A percentile compares a stretch with the other conserved stretches of the same genome.
Evolutionary conservation across 53 echinoderm and acorn worm genomes (phyloP).

Genomic region (Astropecten irregularis): DNA sequence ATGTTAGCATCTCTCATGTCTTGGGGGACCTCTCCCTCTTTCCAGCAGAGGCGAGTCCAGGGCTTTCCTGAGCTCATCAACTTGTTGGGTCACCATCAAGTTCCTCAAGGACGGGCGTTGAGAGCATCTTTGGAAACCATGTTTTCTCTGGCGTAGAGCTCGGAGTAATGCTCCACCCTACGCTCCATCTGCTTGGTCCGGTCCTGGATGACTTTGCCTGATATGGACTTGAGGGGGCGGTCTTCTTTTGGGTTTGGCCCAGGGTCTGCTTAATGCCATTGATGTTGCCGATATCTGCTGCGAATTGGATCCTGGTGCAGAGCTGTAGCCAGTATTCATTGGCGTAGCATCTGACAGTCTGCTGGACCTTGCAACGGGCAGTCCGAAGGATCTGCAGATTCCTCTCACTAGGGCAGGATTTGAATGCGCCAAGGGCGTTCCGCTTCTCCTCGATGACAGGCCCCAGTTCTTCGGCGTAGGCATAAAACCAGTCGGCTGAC

Average conservation of each 20-base stretch:
- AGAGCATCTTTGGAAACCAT: not conserved
- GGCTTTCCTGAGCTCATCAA: not conserved
- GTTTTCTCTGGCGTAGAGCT: too few relatives aligned
- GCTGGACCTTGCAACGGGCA: not conserved
- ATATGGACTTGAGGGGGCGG: conserved; percentile 13
- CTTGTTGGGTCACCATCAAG: not conserved
- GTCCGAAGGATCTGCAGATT: not conserved
- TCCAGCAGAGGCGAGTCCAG: not conserved
- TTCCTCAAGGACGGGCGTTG: too few relatives aligned
- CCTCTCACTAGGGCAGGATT: not conserved
- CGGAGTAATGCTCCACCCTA: conserved; percentile 7
- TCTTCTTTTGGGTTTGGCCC: conserved; percentile 13
- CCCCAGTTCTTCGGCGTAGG: not conserved
- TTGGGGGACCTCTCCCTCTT: not conserved
- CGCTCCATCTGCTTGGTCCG: conserved; percentile 27
- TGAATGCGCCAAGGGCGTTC: not conserved
- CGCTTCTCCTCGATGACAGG: not conserved
- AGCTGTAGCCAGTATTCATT: conserved; percentile 38
- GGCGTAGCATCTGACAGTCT: not conserved
- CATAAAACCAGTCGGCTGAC: conserved; percentile 14
- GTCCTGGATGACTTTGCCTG: conserved; percentile 38
- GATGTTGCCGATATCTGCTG: conserved; percentile 2
- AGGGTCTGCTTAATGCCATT: conserved; percentile 14
- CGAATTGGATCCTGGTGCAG: conserved; percentile 1
- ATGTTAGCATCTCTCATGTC: not conserved